Conservation (phyloP, 2,888 invertebrate genomes). For the Pyrocoelia pectoralis region DNA sequence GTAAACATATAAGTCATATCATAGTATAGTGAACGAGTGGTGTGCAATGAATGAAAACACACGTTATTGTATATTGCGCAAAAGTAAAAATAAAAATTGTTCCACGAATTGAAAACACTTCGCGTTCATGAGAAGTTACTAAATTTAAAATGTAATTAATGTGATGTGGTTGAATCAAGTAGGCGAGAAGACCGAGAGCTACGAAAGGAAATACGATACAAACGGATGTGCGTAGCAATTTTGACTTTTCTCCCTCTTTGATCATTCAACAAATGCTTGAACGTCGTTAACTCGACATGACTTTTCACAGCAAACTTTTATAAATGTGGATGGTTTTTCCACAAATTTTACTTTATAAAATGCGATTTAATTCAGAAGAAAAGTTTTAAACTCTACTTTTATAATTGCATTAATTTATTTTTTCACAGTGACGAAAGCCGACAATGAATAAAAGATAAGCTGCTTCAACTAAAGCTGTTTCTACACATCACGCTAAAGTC, state of each 20-base stretch:
- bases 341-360: constrained; percentile 19
- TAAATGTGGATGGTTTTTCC: constrained; percentile 16
- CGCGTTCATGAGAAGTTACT: neutral
- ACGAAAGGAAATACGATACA: constrained; percentile 13
- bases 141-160: neutral
- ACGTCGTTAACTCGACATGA: constrained; percentile 30
- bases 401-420: neutral
- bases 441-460: neutral
- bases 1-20: neutral
- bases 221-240: constrained; percentile 35
- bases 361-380: constrained; percentile 16
- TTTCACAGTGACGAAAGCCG: neutral
- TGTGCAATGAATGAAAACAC: neutral
- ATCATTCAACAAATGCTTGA: constrained; percentile 39
- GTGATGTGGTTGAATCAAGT: neutral
- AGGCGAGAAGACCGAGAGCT: neutral
- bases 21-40: neutral
- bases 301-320: constrained; percentile 30
- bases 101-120: too few species aligned
- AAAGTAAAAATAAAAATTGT: too few species aligned
- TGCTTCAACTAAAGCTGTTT: neutral
- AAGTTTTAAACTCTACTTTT: neutral
- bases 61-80: neutral
- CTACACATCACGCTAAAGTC: constrained; percentile 20
- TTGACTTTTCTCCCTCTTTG: constrained; percentile 38